Conservation (phyloP, 2,888 invertebrate genomes). For the Strigamia maritima region DNA sequence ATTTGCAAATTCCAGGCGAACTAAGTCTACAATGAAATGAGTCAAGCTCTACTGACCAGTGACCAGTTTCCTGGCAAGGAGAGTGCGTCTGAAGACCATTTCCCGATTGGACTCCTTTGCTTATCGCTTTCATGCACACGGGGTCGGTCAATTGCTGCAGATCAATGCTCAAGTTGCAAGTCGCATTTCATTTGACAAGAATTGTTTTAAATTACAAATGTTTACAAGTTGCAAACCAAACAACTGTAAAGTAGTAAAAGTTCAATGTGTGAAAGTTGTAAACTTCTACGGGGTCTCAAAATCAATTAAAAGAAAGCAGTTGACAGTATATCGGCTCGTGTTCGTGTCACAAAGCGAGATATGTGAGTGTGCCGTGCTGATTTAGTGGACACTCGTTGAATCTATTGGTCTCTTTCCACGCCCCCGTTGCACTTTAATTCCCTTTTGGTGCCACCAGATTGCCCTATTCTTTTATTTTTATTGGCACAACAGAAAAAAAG, state of each 20-base stretch:
- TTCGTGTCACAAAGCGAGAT: neutral
- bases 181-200: neutral
- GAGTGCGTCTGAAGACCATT: neutral
- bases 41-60: neutral
- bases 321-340: neutral
- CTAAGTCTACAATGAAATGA: neutral
- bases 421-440: neutral
- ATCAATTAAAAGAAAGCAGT: neutral
- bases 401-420: conserved; percentile 4
- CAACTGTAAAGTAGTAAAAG: too few species aligned
- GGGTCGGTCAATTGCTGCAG: neutral
- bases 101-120: neutral
- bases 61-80: neutral
- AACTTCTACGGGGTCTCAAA: neutral
- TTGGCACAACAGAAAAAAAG: neutral
- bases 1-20: neutral
- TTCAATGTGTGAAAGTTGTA: too few species aligned
- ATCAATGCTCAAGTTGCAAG: neutral
- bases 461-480: neutral
- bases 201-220: too few species aligned
- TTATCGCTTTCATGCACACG: neutral
- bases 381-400: neutral
- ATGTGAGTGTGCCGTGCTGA: neutral
- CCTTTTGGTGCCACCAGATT: neutral
- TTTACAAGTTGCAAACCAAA: neutral